Conservation (phyloP, 2,113 vertebrate genomes). For the Pipa parva region DNA sequence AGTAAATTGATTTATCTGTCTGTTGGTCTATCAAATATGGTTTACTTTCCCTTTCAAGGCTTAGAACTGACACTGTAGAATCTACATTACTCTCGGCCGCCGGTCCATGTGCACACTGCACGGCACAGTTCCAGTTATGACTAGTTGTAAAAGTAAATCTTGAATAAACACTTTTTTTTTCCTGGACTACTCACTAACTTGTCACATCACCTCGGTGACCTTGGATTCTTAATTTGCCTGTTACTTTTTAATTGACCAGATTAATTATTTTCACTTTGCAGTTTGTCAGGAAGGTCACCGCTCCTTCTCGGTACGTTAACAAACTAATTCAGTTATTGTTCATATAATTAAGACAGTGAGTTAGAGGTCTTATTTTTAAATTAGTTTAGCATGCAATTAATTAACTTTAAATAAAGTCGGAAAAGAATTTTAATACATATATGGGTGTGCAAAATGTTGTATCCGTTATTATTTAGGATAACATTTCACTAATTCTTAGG, state of each 20-base stretch:
- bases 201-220: slow-evolving; percentile 46
- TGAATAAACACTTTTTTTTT: slow-evolving; percentile 39
- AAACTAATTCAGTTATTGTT: slow-evolving; percentile 56
- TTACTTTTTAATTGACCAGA: slow-evolving; percentile 68
- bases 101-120: too few species aligned
- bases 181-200: slow-evolving; percentile 47
- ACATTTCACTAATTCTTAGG: too few species aligned
- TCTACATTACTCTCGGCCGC: too few species aligned
- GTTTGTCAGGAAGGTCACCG: slow-evolving; percentile 68
- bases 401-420: slow-evolving; percentile 51
- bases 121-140: too few species aligned
- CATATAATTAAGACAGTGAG: slow-evolving; percentile 59
- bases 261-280: slow-evolving; percentile 73
- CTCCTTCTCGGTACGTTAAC: slow-evolving; percentile 63
- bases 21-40: too few species aligned
- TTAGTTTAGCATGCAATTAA: slow-evolving; percentile 46
- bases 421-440: too few species aligned
- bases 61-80: too few species aligned
- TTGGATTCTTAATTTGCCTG: slow-evolving; percentile 62
- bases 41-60: too few species aligned
- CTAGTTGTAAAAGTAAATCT: too few species aligned
- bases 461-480: too few species aligned
- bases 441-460: too few species aligned
- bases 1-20: too few species aligned
- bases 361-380: slow-evolving; percentile 58